Base-by-base conservation (phyloP, 2,113 vertebrate species). In the Ictidomys tridecemlineatus region DNA sequence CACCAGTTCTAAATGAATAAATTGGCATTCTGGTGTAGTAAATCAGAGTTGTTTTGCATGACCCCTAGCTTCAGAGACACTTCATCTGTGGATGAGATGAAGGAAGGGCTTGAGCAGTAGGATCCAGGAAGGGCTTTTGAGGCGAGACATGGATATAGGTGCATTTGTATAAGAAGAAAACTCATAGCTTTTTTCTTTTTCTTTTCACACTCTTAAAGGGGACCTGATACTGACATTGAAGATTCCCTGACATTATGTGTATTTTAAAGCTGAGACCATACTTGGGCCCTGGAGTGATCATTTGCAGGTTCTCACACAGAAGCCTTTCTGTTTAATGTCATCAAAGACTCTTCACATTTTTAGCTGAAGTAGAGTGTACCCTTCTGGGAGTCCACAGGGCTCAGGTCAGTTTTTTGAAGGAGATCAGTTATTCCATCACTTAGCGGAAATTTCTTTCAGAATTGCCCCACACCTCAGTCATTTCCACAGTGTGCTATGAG, bases 1-100 rank as follows among this genome's bases (percentile, higher is more conserved):
- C 83, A 96, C 92, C 74, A 95, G 87, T 85, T 74, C 61, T 90
- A 77, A 96, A 90, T 92, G 61, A 93, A 89, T 94, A 84, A 96
- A 67, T 90, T 92, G 90, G 87, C 45, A 77, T 95, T 93, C 83
- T 78, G 53, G 67, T 67, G 91, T 83, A 85, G 42, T 82, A 74
- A 93, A 87, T 87, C 72, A 78, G 45, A 8, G 78, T 90, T 95
- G 82, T 76, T 85, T 92, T 67, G 63, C 34, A 16, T 63, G 76
- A 85, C 78, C 67, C 90, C 1, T 96, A 61, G 89, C 45, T 77
- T 42, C 39, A 78, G 80, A 96, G 51, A 82, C 37, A 51, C 26
- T 39, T 48, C 24, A 20, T 77, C 34, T 89, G 61, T 85, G 53
- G 80, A 56, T 39, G 86, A 97, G 42, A 32, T 61, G 74, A 95